phyloP scores from a whole-genome alignment of 2,113 vertebrate genomes.

The Xenopus tropicalis region UCB_Xtro_10.0 CM004443.2:12483501-12484000 shows the following conservation, averaged over 20 bases:
- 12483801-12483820: neutral
- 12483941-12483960: constrained; percentile 32
- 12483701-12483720: constrained; percentile 8
- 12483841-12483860: neutral
- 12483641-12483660: constrained; percentile 26
- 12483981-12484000: constrained; percentile 23
- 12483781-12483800: neutral
- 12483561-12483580: no score
- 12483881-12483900: constrained; percentile 6
- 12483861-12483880: neutral
- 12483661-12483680: constrained; percentile 19
- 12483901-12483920: neutral
- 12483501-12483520: no score
- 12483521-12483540: no score
- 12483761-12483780: neutral
- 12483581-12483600: neutral
- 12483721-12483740: neutral
- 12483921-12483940: neutral
- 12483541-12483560: no score
- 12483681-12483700: constrained; percentile 4
- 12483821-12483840: neutral
- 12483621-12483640: constrained; percentile 1
- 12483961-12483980: neutral
- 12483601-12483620: neutral
- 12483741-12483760: neutral